These are phyloP conservation scores for Tragelaphus oryx DNA, from an alignment of 2,797 vertebrate genomes.

Conservation along the genomic window DNA sequence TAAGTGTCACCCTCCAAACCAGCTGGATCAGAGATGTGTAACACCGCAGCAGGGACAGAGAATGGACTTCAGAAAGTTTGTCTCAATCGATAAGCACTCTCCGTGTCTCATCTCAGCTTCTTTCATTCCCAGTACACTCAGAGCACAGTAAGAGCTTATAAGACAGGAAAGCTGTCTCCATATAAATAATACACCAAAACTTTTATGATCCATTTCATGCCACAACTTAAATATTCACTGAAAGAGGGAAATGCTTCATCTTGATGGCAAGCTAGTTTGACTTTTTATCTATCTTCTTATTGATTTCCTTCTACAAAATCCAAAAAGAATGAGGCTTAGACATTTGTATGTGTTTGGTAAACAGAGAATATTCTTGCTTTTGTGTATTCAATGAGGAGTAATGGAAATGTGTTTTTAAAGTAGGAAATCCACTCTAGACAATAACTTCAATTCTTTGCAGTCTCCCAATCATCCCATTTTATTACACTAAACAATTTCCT, in stretches of 20 bases:
- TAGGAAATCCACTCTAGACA: background rate
- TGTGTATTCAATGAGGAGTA: background rate
- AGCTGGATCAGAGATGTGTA: background rate
- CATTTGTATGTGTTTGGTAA: background rate
- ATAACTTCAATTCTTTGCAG: background rate
- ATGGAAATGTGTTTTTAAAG: background rate
- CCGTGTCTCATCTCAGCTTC: background rate
- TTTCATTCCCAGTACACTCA: constrained; percentile 17
- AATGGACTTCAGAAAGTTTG: background rate
- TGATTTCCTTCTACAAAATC: constrained; percentile 72
- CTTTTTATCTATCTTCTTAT: constrained; percentile 69
- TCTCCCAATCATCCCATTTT: background rate
- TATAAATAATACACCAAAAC: constrained; percentile 76
- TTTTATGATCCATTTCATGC: constrained; percentile 72
- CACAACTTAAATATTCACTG: constrained; percentile 76
- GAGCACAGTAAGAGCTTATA: constrained; percentile 38
- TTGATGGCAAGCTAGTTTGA: constrained; percentile 66
- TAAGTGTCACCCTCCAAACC: background rate
- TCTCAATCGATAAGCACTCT: background rate
- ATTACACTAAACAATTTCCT: background rate
- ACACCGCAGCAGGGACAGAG: rapidly evolving
- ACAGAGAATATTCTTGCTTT: background rate
- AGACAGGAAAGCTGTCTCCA: constrained; percentile 69
- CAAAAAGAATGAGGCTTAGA: constrained; percentile 32
- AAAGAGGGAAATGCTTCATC: constrained; percentile 65